A percentile compares a stretch with the other conserved stretches of the same genome.
These are phyloP conservation scores for Scaeva pyrastri DNA, from an alignment of 2,888 invertebrate genomes.

Conservation along the genomic window DNA sequence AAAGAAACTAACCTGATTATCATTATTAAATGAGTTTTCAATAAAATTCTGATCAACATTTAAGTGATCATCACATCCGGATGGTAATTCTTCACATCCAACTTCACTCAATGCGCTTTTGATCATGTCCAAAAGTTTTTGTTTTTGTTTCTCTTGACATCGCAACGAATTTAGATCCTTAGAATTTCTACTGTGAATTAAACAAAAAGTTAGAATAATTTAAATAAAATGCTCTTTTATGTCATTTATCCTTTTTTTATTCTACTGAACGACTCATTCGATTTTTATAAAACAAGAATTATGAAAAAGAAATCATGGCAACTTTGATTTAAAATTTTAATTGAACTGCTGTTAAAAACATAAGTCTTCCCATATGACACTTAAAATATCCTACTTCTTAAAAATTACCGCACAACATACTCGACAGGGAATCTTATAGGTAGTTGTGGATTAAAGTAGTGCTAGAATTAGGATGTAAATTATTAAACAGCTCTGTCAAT, in stretches of 20 bases:
- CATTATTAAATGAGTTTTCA: slow-evolving; percentile 85
- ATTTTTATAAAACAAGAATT: neutral
- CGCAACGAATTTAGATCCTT: slow-evolving; percentile 92
- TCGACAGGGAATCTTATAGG: too few species aligned
- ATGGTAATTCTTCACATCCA: slow-evolving; percentile 94
- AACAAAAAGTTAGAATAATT: neutral
- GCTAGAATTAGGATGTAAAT: too few species aligned
- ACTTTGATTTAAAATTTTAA: too few species aligned
- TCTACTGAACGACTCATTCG: neutral
- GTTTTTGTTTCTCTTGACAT: slow-evolving; percentile 93
- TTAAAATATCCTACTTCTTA: too few species aligned
- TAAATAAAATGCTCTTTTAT: slow-evolving; percentile 2
- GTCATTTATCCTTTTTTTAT: neutral
- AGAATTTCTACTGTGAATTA: slow-evolving; percentile 81
- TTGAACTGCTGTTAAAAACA: too few species aligned
- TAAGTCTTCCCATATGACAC: too few species aligned
- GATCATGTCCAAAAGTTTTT: slow-evolving; percentile 92
- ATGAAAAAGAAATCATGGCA: too few species aligned
- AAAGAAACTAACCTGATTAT: slow-evolving; percentile 86
- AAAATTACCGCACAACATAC: too few species aligned
- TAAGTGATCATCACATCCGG: slow-evolving; percentile 90
- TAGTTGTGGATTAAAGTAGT: too few species aligned
- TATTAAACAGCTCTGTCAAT: too few species aligned
- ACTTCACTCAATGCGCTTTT: slow-evolving; percentile 93
- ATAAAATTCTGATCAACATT: slow-evolving; percentile 86